Conservation (phyloP, 1,140 invertebrate species). For the Littorina saxatilis region DNA sequence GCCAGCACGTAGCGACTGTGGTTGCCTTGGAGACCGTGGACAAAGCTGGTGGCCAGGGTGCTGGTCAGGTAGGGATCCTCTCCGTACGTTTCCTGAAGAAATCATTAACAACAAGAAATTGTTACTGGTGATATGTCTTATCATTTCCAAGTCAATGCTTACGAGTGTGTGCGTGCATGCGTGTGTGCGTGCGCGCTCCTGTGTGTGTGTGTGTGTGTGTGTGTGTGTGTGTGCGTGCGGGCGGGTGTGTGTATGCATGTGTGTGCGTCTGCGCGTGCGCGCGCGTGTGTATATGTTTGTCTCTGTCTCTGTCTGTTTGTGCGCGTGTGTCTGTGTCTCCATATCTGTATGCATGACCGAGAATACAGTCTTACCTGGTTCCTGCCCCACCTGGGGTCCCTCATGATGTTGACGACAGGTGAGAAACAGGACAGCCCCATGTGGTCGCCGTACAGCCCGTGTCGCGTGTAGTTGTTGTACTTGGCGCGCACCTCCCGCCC, state of each 20-base stretch:
- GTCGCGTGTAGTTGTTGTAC: slow-evolving; percentile 35
- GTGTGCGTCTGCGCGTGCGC: too few species aligned
- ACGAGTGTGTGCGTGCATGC: too few species aligned
- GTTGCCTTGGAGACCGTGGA: slow-evolving; percentile 69
- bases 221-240: too few species aligned
- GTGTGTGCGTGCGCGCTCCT: too few species aligned
- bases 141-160: too few species aligned
- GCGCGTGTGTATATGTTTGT: too few species aligned
- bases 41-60: slow-evolving; percentile 57
- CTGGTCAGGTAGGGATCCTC: slow-evolving; percentile 73
- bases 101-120: too few species aligned
- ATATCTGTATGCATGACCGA: too few species aligned
- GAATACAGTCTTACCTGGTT: slow-evolving; percentile 35
- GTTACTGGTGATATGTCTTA: too few species aligned
- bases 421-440: slow-evolving; percentile 33
- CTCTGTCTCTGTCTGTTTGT: neutral
- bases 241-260: too few species aligned
- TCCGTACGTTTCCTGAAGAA: slow-evolving; percentile 73
- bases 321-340: neutral
- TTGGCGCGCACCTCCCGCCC: slow-evolving; percentile 35
- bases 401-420: slow-evolving; percentile 38
- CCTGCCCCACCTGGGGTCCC: slow-evolving; percentile 39
- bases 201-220: too few species aligned
- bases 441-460: slow-evolving; percentile 19
- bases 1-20: slow-evolving; percentile 64